Base-by-base conservation (phyloP, 2,888 invertebrate genomes). In the Drosophila buzzatii region DNA sequence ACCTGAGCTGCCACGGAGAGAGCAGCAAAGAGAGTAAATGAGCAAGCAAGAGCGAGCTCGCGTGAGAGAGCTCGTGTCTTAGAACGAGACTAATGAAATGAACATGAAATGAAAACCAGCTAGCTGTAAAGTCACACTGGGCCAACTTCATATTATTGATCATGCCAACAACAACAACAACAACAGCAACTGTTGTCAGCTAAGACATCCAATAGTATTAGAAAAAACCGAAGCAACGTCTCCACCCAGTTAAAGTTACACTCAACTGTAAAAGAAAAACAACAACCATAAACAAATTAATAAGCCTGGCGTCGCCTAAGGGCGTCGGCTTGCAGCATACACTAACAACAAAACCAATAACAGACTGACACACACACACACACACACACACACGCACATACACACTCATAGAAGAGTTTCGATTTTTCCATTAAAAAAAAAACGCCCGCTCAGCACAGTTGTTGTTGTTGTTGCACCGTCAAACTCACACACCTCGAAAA, bases 291-390 rank as follows among this genome's bases (percentile, higher is more conserved):
- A 74, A 81, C 77, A 76, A 89, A 84, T 82, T 79, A 84, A 81
- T 77, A 73, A 75, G 57, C 60, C 69, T 72, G 72, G 70, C 75
- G 63, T 64, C 66, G 79, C 78, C 89, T 72, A 74, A 87, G 85
- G 86, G 90, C 90, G 90, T 87, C 90, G 88, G 85, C 90, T 79
- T 78, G 75, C 65, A 70, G 57, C 66, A 56, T 57, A 55, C 73
- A 67, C 55, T 49, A 81, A 71, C 76, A 82, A 85, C 79, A 81
- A 85, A 79, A 73, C 79, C 74, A 87, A 88, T 66, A 82, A 73
- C 75, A 75, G 39, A 33, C 59, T 70, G 63, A 67, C 58, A 62
- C 68, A 67, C 67, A 65, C 66, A 51, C 67, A 69, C 44, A 23
- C n/a, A 61, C 72, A 42, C 70, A 51, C 56, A 60, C 72, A 45